Evolutionary conservation across 2,113 vertebrate species (phyloP), one percentile per base, ranked within the genome.

Genomic region (Lichenostomus cassidix): DNA sequence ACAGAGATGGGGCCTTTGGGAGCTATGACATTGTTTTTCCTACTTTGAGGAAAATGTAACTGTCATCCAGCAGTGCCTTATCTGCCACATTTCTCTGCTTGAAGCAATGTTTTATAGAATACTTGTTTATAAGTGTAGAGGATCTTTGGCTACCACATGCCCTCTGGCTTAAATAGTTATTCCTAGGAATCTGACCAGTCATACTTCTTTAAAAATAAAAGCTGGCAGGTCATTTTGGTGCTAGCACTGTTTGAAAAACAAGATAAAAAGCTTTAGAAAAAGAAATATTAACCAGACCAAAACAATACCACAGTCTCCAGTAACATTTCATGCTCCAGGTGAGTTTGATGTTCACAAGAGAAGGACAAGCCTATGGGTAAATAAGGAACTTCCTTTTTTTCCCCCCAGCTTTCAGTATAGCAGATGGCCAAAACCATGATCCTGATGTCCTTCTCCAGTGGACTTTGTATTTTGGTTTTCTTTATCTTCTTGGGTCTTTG

Each of bases 71-170:
- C 59, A 87, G 55, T 91, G 74, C 75, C 70, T 92, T 92, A 95
- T 92, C 93, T 92, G 87, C 63, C 81, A 47, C 56, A 77, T 94
- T 91, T 95, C 67, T 95, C 50, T 86, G 47, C 75, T 75, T 77
- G 59, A 77, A 89, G 50, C 59, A 77, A 63, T 27, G 42, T 79
- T 94, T 91, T 87, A 37, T 46, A 58, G 58, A 71, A 85, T 82
- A 69, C 24, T 90, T 88, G 50, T 18, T 89, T 92, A 2, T 80
- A 80, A 59, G 37, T 59, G 46, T 44, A 76, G 68, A 83, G 33
- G 35, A 65, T 79, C 78, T 91, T 85, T 94, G 78, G 67, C 70
- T 86, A 69, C 78, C n/a, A 44, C 47, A 21, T 80, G 46, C 50
- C 46, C 42, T 80, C 64, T 85, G 84, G 71, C 71, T 94, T 77